A percentile compares a stretch with the other conserved stretches of the same genome.
These are phyloP conservation scores for Hepsetus odoe DNA, from an alignment of 2,113 vertebrate genomes.

Conservation along the genomic window DNA sequence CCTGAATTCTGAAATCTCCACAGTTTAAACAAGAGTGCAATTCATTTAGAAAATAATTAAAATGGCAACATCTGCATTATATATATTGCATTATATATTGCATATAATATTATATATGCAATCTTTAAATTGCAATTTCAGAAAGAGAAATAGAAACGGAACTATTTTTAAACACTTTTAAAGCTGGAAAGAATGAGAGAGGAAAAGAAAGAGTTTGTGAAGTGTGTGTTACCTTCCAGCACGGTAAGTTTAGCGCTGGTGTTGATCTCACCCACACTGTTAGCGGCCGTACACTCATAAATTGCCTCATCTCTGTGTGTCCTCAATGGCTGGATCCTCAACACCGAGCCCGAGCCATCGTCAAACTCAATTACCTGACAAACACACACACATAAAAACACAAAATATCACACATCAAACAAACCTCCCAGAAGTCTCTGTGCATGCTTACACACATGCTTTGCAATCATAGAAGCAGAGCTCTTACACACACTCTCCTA, in stretches of 20 bases:
- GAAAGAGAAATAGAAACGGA: too few species aligned
- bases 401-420: not conserved
- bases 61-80: too few species aligned
- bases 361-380: slow-evolving; percentile 94
- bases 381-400: slow-evolving; percentile 21
- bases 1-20: too few species aligned
- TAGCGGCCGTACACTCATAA: slow-evolving; percentile 94
- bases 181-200: too few species aligned
- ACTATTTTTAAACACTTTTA: too few species aligned
- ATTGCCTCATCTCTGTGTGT: slow-evolving; percentile 94
- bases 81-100: too few species aligned
- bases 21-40: too few species aligned
- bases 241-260: slow-evolving; percentile 94
- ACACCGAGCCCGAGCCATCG: slow-evolving; percentile 91
- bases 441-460: slow-evolving; percentile 23
- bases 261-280: slow-evolving; percentile 91
- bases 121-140: too few species aligned
- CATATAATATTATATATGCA: too few species aligned
- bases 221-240: slow-evolving; percentile 83
- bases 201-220: slow-evolving; percentile 3
- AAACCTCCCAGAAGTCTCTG: slow-evolving; percentile 2
- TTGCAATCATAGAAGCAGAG: too few species aligned
- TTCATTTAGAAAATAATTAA: too few species aligned
- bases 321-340: slow-evolving; percentile 93
- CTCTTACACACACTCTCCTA: not conserved